Conservation (phyloP, 2,888 invertebrate species). For the Diarsia brunnea region DNA sequence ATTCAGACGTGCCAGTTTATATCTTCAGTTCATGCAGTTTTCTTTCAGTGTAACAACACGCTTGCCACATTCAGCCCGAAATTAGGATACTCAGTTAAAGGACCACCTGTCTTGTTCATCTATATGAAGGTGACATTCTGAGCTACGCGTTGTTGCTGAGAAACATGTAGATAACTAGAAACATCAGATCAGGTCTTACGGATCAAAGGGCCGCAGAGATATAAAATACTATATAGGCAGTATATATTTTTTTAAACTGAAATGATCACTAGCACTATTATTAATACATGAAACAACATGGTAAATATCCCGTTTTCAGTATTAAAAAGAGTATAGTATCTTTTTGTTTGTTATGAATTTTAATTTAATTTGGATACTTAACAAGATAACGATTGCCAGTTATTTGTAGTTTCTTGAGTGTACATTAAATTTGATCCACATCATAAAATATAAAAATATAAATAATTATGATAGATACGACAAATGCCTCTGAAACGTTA, state of each 20-base stretch:
- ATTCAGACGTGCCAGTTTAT: neutral
- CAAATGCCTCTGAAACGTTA: neutral
- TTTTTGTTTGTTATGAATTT: too few species aligned
- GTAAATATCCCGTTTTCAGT: too few species aligned
- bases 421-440: conserved; percentile 8
- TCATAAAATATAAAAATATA: conserved; percentile 30
- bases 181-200: neutral
- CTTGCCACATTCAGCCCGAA: neutral
- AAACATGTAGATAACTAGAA: neutral
- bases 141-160: neutral
- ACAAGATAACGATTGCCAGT: neutral
- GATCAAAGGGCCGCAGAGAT: neutral
- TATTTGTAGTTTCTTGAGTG: neutral
- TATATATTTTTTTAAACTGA: neutral
- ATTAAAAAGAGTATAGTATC: too few species aligned
- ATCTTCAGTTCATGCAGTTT: neutral
- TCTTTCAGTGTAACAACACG: neutral
- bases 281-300: too few species aligned
- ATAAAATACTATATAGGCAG: neutral
- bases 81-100: neutral
- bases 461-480: neutral
- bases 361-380: neutral
- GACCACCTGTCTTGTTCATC: neutral
- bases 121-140: neutral
- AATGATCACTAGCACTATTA: too few species aligned